phyloP scores from a whole-genome alignment of 2,888 invertebrate species.

The Boloria selene region DNA sequence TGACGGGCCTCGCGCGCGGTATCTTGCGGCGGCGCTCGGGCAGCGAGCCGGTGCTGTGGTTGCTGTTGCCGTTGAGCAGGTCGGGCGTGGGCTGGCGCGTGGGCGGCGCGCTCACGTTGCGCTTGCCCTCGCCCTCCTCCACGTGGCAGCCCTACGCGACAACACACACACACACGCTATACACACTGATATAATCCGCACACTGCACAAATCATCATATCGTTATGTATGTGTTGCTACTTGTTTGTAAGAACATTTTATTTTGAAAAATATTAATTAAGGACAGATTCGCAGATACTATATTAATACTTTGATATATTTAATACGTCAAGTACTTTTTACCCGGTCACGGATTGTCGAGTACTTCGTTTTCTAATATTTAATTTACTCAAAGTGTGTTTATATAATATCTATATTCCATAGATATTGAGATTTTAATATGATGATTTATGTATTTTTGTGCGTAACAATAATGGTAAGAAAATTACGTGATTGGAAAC shows the following conservation, averaged over 20 bases:
- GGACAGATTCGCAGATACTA: neutral
- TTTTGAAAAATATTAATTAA: neutral
- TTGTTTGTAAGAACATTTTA: neutral
- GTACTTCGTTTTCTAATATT: no score
- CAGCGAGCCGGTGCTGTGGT: conserved; percentile 74
- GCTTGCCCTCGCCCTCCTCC: conserved; percentile 70
- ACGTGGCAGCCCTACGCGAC: conserved; percentile 48
- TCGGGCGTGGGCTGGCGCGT: conserved; percentile 75
- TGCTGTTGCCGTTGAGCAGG: conserved; percentile 76
- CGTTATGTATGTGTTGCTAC: conserved; percentile 12
- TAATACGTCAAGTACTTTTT: no score
- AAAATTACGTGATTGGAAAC: conserved; percentile 68
- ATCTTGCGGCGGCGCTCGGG: conserved; percentile 75
- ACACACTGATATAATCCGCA: conserved; percentile 1
- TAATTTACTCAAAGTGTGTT: no score
- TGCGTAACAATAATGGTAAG: conserved; percentile 39
- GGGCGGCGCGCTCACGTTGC: conserved; percentile 74
- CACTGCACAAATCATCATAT: conserved; percentile 22
- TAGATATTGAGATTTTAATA: conserved; percentile 3
- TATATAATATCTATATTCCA: no score
- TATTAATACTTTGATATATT: neutral
- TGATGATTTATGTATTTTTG: conserved; percentile 23
- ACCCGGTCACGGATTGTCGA: no score
- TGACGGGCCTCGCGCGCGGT: conserved; percentile 67
- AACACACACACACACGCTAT: conserved; percentile 9